These are phyloP conservation scores for Atherinomorus stipes DNA, from an alignment of 2,113 vertebrate species.

Conservation along the genomic window DNA sequence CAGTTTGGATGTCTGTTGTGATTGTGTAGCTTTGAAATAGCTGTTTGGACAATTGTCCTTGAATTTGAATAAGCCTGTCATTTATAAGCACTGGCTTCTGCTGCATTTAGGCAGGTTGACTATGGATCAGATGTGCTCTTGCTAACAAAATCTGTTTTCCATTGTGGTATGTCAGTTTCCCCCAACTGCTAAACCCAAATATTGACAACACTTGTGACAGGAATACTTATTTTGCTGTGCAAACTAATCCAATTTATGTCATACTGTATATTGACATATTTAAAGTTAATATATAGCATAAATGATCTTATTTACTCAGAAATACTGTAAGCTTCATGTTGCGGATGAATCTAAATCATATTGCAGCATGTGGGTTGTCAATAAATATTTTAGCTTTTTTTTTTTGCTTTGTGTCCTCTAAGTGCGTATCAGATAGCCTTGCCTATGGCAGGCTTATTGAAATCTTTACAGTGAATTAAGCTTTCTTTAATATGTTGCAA, in stretches of 20 bases:
- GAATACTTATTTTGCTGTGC: not conserved
- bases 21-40: constrained; percentile 12
- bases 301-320: not conserved
- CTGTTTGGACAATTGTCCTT: constrained; percentile 19
- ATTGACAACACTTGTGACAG: not conserved
- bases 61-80: constrained; percentile 11
- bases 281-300: not conserved
- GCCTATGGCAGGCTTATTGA: not conserved
- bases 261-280: not conserved
- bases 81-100: not conserved
- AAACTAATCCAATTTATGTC: not conserved
- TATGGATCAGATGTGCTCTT: not conserved
- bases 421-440: not conserved
- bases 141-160: constrained; percentile 4
- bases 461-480: constrained; percentile 4
- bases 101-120: not conserved
- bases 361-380: not conserved
- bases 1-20: constrained; percentile 26
- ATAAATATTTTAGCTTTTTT: not conserved
- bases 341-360: not conserved
- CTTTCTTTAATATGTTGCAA: constrained; percentile 7
- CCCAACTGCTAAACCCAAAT: not conserved
- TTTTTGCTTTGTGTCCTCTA: not conserved
- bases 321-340: not conserved
- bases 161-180: not conserved